These are phyloP conservation scores for Brachystomella parvula DNA, from an alignment of 1,140 invertebrate species.

Conservation along the genomic window DNA sequence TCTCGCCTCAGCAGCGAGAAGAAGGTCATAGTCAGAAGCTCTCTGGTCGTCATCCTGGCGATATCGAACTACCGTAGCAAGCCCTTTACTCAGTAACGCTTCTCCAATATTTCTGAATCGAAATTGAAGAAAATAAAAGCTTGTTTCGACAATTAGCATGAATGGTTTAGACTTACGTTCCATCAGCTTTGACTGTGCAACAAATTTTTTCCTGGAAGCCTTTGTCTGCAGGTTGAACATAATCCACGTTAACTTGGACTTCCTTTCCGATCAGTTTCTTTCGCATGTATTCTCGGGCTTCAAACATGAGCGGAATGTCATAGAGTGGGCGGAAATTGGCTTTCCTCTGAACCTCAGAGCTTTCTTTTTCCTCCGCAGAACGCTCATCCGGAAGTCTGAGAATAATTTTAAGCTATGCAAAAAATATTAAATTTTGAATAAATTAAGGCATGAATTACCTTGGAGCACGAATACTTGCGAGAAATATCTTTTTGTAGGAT, in stretches of 20 bases:
- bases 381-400: slow-evolving; percentile 24
- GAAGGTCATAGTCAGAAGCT: slow-evolving; percentile 84
- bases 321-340: slow-evolving; percentile 70
- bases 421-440: too few species aligned
- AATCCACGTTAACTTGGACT: slow-evolving; percentile 87
- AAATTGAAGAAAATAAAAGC: slow-evolving; percentile 25
- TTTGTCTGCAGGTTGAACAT: slow-evolving; percentile 81
- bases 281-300: slow-evolving; percentile 91
- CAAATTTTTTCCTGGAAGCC: slow-evolving; percentile 92
- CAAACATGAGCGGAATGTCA: slow-evolving; percentile 96
- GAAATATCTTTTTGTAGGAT: slow-evolving; percentile 81
- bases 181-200: slow-evolving; percentile 78
- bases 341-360: background rate
- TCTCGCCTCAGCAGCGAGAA: slow-evolving; percentile 87
- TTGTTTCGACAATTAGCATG: slow-evolving; percentile 22
- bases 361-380: background rate
- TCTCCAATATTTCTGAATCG: slow-evolving; percentile 80
- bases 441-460: slow-evolving; percentile 48
- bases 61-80: slow-evolving; percentile 85
- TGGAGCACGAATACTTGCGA: slow-evolving; percentile 90
- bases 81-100: slow-evolving; percentile 82
- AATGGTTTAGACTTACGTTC: slow-evolving; percentile 55
- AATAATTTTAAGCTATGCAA: background rate
- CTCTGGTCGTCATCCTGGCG: slow-evolving; percentile 92
- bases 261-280: slow-evolving; percentile 95